Base-by-base conservation (phyloP, 2,888 invertebrate genomes). In the Andrena bucephala region DNA sequence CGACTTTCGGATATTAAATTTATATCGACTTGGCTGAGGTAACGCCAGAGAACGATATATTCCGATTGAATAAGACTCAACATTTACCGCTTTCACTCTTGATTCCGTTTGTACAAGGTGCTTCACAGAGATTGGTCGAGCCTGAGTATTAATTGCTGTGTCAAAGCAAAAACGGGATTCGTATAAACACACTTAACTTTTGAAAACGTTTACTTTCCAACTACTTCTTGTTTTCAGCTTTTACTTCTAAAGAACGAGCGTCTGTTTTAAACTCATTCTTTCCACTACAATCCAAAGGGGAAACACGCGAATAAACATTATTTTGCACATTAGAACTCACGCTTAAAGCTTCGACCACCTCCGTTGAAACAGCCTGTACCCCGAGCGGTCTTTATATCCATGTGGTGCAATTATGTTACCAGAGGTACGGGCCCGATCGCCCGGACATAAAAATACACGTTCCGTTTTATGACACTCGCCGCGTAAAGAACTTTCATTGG, bases 51-150 rank as follows among this genome's bases (percentile, higher is more conserved):
- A 60, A 62, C 29, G 29, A 57, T 29, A 10, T 36, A 42, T 48
- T 50, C 16, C 57, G 20, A 54, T 36, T 52, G 68, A 50, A 33
- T 36, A 42, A 10, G 31, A 59, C 27, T 42, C 68, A 20, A 33
- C 78, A 27, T 54, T 71, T 42, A 13, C 70, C 10, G 54, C 80
- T 80, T 80, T 80, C 80, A 78, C 79, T 80, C 80, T 62, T 42
- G 67, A 63, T 79, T 52, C 63, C 63, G 72, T 63, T 72, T 54
- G 13, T 24, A 57, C 57, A 57, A 13, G 24, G 24, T 57, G 57
- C 10, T 24, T 24, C 57, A 24, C 10, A 24, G 24, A 57, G 24
- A 57, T 24, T 3, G 57, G 20, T 10, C 57, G 57, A 27, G 24
- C 10, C 13, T 5, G 16, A 16, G 5, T 42, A 16, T 5, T 42